These are phyloP conservation scores for Myocastor coypus DNA, from an alignment of 2,113 vertebrate genomes.

Conservation along the genomic window DNA sequence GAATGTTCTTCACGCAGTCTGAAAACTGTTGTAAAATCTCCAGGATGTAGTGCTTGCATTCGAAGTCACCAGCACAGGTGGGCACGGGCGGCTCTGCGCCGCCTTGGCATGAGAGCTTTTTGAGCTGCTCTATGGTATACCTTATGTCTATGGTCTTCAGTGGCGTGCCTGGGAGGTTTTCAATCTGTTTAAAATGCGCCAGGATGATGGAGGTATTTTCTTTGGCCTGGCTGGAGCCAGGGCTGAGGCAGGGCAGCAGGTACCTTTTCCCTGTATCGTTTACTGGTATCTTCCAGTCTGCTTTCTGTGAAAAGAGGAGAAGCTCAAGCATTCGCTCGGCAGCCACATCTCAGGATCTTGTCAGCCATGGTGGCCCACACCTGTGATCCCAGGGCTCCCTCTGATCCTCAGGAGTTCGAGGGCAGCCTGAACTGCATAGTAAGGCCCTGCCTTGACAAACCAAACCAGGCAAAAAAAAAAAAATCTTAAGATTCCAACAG, in stretches of 20 bases:
- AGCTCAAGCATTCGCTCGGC: fast-evolving
- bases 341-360: neutral
- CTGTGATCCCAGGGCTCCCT: neutral
- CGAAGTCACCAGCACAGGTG: fast-evolving
- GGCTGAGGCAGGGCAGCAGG: neutral
- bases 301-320: neutral
- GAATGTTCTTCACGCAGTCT: neutral
- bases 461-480: neutral
- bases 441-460: neutral
- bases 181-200: neutral
- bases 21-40: neutral
- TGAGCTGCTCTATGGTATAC: neutral
- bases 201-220: neutral
- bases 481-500: neutral
- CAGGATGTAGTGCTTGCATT: neutral
- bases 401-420: neutral
- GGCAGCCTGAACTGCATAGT: neutral
- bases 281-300: neutral
- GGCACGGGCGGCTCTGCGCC: fast-evolving
- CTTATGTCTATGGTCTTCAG: fast-evolving
- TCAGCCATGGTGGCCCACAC: neutral
- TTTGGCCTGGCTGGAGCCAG: fast-evolving
- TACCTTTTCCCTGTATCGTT: fast-evolving
- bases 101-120: fast-evolving
- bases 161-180: fast-evolving